phyloP scores from a whole-genome alignment of 2,113 vertebrate species.

The Oxyruncus cristatus region DNA sequence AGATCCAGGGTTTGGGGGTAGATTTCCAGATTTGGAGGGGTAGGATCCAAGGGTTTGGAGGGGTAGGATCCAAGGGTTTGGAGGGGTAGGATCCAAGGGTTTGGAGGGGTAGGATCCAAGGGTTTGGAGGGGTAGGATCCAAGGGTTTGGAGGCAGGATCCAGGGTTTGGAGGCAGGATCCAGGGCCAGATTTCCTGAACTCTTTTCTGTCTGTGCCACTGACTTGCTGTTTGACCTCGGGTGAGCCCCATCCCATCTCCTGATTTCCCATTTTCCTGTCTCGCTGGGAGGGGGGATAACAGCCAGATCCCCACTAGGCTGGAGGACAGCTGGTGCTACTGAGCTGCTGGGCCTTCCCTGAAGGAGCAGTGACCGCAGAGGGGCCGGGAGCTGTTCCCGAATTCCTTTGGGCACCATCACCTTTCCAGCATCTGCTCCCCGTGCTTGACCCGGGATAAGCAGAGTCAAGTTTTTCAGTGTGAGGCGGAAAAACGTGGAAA shows the following conservation, averaged over 20 bases:
- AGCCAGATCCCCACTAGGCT: neutral
- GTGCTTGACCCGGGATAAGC: neutral
- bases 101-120: neutral
- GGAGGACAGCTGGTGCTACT: neutral
- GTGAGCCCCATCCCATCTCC: neutral
- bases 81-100: neutral
- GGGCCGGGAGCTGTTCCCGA: neutral
- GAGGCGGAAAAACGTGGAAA: neutral
- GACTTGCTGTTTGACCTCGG: neutral
- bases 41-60: neutral
- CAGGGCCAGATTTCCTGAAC: neutral
- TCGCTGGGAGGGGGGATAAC: too few relatives aligned
- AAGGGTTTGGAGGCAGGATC: neutral
- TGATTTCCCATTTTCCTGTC: neutral
- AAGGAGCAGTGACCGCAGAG: neutral
- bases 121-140: neutral
- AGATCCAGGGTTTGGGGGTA: neutral
- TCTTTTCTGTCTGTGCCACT: neutral
- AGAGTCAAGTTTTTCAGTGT: neutral
- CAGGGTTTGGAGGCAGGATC: neutral
- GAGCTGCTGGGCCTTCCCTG: neutral
- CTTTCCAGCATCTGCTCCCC: neutral
- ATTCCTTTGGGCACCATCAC: neutral
- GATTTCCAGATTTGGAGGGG: neutral
- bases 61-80: neutral